Percentiles rank a stretch among this genome's conserved stretches.
Evolutionary conservation across 2,113 vertebrate species (phyloP).

Genomic region (Spheniscus mendiculus): DNA sequence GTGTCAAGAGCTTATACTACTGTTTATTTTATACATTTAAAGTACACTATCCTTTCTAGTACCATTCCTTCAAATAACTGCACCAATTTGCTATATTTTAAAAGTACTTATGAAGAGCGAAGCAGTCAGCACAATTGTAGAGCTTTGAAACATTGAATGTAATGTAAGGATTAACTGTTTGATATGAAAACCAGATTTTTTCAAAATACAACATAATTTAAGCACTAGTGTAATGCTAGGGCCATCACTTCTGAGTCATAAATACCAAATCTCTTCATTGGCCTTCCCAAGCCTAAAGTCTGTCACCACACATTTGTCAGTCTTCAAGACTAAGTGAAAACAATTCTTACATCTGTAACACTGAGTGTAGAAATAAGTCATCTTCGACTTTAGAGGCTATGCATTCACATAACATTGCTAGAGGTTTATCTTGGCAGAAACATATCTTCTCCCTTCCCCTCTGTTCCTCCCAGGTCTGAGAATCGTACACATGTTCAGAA

Average conservation of each 20-base stretch:
- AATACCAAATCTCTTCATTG: background rate
- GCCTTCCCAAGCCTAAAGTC: background rate
- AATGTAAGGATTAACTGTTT: background rate
- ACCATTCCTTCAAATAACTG: background rate
- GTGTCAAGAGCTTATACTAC: slow-evolving; percentile 39
- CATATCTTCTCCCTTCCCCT: background rate
- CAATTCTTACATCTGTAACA: background rate
- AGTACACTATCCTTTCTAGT: background rate
- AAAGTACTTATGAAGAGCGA: background rate
- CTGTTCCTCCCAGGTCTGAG: background rate
- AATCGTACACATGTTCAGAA: background rate
- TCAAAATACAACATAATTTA: background rate
- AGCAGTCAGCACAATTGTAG: background rate
- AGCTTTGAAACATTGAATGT: background rate
- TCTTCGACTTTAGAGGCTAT: background rate
- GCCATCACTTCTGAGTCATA: background rate
- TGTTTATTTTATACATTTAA: slow-evolving; percentile 53
- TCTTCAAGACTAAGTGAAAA: background rate
- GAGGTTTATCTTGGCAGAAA: background rate
- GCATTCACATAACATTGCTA: background rate
- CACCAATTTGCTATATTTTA: background rate
- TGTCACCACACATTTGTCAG: background rate
- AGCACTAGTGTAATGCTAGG: background rate
- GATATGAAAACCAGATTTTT: background rate
- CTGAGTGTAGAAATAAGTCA: background rate